Percentiles rank a stretch among this genome's conserved stretches.
Evolutionary conservation across 2,797 vertebrate species (phyloP).

Genomic region (Sparidentex hasta): DNA sequence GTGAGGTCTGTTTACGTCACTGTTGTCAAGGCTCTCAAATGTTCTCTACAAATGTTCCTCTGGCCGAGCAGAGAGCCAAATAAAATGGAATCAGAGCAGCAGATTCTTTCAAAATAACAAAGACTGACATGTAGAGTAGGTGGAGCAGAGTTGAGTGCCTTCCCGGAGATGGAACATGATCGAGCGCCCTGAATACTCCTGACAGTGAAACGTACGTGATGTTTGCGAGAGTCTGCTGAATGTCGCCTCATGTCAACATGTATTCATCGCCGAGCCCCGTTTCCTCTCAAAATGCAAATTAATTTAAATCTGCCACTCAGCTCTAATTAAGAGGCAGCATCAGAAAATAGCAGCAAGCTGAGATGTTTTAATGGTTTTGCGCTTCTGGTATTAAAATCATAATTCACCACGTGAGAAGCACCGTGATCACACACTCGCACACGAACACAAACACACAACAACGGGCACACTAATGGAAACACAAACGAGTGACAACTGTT

Average conservation of each 20-base stretch:
- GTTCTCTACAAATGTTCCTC: not conserved
- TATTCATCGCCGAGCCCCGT: constrained; percentile 34
- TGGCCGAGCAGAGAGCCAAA: not conserved
- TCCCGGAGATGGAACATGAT: not conserved
- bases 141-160: not conserved
- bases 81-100: not conserved
- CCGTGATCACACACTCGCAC: not conserved
- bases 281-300: constrained; percentile 58
- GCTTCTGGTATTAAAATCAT: constrained; percentile 41
- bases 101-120: not conserved
- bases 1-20: not conserved
- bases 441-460: not conserved
- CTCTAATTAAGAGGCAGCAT: constrained; percentile 54
- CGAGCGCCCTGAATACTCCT: constrained; percentile 11
- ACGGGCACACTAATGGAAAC: not conserved
- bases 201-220: constrained; percentile 14
- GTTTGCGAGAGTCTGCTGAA: constrained; percentile 25
- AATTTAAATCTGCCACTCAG: constrained; percentile 58
- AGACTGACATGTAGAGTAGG: not conserved
- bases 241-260: constrained; percentile 31
- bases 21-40: not conserved
- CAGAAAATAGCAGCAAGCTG: constrained; percentile 52
- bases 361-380: constrained; percentile 46
- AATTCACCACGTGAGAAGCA: constrained; percentile 27
- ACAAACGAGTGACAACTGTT: not conserved